Evolutionary conservation across 2,113 vertebrate genomes (phyloP).

Genomic region (Lophotis ruficrista): DNA sequence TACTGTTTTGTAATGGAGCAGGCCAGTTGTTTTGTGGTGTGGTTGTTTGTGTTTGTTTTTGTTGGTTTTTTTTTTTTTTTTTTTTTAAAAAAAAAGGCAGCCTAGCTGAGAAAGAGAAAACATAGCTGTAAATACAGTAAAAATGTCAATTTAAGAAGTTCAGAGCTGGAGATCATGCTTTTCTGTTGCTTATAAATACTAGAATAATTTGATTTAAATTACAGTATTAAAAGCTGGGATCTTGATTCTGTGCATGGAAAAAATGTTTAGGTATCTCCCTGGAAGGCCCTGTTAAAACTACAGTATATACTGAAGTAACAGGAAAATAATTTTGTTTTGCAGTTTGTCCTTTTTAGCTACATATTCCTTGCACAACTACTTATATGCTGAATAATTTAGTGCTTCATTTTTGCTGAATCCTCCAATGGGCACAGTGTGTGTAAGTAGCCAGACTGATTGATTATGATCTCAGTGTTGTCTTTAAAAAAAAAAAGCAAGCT

Average conservation of each 20-base stretch:
- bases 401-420: slow-evolving; percentile 19
- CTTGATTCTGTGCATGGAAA: neutral
- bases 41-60: too few species aligned
- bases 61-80: too few species aligned
- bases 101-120: neutral
- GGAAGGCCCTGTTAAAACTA: neutral
- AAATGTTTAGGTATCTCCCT: neutral
- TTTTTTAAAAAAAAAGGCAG: neutral
- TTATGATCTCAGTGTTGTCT: neutral
- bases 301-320: neutral
- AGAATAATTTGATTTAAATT: neutral
- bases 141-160: neutral
- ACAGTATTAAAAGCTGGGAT: neutral
- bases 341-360: neutral
- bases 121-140: neutral
- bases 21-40: too few species aligned
- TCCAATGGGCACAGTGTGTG: neutral
- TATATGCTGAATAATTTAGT: slow-evolving; percentile 44
- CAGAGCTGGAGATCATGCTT: neutral
- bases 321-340: neutral
- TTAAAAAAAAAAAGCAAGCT: neutral
- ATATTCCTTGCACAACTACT: neutral
- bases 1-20: neutral
- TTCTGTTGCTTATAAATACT: neutral
- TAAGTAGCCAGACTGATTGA: slow-evolving; percentile 27